Percentiles rank a stretch among this genome's conserved stretches.
Evolutionary conservation across 2,888 invertebrate species (phyloP).

Genomic region (Autographa pulchrina): DNA sequence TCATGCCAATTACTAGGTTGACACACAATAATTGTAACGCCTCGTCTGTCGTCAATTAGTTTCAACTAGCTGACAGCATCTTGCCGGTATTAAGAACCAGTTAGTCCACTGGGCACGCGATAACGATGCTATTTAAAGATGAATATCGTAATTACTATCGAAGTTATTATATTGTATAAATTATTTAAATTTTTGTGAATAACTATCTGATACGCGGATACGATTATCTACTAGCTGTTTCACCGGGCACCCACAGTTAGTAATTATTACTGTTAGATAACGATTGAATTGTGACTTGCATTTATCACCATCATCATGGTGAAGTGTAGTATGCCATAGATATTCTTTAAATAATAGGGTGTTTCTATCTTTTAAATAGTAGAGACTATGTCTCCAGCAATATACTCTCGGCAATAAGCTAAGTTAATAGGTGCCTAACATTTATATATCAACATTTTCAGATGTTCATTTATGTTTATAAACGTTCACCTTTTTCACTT

Average conservation of each 20-base stretch:
- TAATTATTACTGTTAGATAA: constrained; percentile 14
- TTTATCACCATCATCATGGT: background rate
- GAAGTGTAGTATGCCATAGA: no score
- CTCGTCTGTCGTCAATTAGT: constrained; percentile 79
- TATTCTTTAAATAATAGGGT: no score
- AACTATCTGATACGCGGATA: constrained; percentile 34
- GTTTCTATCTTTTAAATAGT: no score
- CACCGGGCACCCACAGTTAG: constrained; percentile 20
- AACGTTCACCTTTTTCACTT: background rate
- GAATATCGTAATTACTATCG: constrained; percentile 65
- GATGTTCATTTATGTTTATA: no score
- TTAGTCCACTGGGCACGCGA: constrained; percentile 71
- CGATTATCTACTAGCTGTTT: constrained; percentile 33
- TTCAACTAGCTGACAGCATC: constrained; percentile 72
- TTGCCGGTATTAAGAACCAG: constrained; percentile 72
- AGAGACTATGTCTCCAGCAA: no score
- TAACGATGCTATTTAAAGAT: constrained; percentile 71
- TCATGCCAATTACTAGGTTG: constrained; percentile 75
- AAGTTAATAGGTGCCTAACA: no score
- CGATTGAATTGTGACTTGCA: constrained; percentile 24
- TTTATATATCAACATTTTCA: no score
- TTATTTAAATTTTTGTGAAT: constrained; percentile 39
- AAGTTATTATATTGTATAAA: constrained; percentile 53
- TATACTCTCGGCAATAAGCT: no score
- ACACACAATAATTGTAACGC: constrained; percentile 82